These are phyloP conservation scores for Hiodon alosoides DNA, from an alignment of 2,113 vertebrate species.

Conservation along the genomic window DNA sequence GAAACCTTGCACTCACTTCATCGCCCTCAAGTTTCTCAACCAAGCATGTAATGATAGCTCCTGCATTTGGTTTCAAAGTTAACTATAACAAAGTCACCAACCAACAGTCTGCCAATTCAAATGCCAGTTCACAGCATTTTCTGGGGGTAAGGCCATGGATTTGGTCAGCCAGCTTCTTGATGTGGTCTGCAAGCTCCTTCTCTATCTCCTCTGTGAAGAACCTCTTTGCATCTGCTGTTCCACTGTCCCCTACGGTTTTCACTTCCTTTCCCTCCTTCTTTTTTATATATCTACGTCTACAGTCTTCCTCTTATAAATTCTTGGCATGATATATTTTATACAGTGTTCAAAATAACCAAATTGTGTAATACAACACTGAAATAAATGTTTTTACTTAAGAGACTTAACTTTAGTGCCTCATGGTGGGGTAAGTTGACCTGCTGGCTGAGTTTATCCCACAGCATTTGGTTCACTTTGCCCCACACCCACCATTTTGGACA, in stretches of 20 bases:
- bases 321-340: too few relatives aligned
- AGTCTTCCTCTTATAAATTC: neutral
- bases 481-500: slow-evolving; percentile 24
- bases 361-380: too few relatives aligned
- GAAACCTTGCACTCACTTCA: too few relatives aligned
- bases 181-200: slow-evolving; percentile 20
- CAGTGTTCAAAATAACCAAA: too few relatives aligned
- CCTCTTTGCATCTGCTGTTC: slow-evolving; percentile 26
- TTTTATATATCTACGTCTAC: slow-evolving; percentile 18
- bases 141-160: slow-evolving; percentile 3
- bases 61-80: too few relatives aligned
- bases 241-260: slow-evolving; percentile 17
- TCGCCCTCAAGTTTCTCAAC: too few relatives aligned
- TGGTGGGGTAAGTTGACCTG: slow-evolving; percentile 13
- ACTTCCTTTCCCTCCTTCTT: slow-evolving; percentile 18
- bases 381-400: too few relatives aligned
- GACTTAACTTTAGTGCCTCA: too few relatives aligned
- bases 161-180: slow-evolving; percentile 21
- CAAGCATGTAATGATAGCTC: too few relatives aligned
- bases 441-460: slow-evolving; percentile 15
- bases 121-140: too few relatives aligned
- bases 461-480: slow-evolving; percentile 19
- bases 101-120: too few relatives aligned
- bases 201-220: slow-evolving; percentile 19
- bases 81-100: too few relatives aligned